Conservation (phyloP, 1,140 invertebrate species). For the Lysiphlebus fabarum region DNA sequence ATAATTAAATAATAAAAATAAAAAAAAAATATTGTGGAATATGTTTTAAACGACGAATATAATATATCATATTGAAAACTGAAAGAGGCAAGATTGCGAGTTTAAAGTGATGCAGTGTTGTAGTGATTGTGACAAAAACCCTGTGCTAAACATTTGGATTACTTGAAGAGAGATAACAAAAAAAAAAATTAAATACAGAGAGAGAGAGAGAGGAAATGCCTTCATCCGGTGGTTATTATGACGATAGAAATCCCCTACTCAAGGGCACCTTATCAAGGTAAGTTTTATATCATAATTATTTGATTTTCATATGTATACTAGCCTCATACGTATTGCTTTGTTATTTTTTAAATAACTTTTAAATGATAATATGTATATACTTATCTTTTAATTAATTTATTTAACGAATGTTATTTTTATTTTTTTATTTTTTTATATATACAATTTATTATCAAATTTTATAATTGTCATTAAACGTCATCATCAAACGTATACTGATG, state of each 20-base stretch:
- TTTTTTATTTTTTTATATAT: background rate
- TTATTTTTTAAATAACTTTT: background rate
- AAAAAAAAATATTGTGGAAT: too few species aligned
- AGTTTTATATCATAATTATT: slow-evolving; percentile 24
- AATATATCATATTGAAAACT: slow-evolving; percentile 44
- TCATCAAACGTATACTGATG: slow-evolving; percentile 4
- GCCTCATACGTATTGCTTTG: slow-evolving; percentile 3
- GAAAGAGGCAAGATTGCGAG: slow-evolving; percentile 37
- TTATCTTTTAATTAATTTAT: background rate
- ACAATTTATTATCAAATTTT: too few species aligned
- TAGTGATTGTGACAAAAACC: slow-evolving; percentile 47
- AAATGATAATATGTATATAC: background rate
- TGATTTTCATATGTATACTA: background rate
- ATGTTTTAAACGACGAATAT: too few species aligned
- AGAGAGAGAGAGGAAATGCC: slow-evolving; percentile 33
- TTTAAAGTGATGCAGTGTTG: slow-evolving; percentile 52
- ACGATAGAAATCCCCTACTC: slow-evolving; percentile 56
- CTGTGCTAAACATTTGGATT: slow-evolving; percentile 50
- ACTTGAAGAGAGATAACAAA: slow-evolving; percentile 38
- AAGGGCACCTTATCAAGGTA: slow-evolving; percentile 57
- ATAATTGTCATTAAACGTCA: background rate
- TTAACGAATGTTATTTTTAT: background rate
- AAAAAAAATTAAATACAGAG: too few species aligned
- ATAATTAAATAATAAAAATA: too few species aligned
- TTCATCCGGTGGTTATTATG: slow-evolving; percentile 53